Conservation (phyloP, 1,140 invertebrate genomes). For the Heliconius himera region DNA sequence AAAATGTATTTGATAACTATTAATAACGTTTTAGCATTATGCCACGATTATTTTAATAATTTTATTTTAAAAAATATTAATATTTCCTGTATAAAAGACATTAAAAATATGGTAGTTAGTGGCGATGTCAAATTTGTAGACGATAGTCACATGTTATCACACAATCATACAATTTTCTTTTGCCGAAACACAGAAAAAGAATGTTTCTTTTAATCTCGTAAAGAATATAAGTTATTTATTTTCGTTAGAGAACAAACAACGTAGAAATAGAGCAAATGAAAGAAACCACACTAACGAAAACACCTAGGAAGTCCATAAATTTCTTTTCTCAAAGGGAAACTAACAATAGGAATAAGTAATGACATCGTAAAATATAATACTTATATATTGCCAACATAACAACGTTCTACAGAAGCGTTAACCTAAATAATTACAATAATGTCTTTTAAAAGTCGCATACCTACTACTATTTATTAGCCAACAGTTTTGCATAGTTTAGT, state of each 20-base stretch:
- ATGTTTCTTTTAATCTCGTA: background rate
- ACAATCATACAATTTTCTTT: too few species aligned
- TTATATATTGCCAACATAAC: slow-evolving; percentile 30
- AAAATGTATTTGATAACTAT: background rate
- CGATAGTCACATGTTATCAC: too few species aligned
- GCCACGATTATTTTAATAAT: background rate
- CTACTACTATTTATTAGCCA: background rate
- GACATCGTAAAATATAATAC: slow-evolving; percentile 37
- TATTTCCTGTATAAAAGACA: too few species aligned
- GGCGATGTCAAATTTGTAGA: too few species aligned
- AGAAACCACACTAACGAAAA: slow-evolving; percentile 34
- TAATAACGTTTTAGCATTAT: too few species aligned
- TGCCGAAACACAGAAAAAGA: too few species aligned
- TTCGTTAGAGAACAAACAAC: slow-evolving; percentile 9
- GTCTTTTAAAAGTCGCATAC: background rate
- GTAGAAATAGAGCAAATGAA: slow-evolving; percentile 14
- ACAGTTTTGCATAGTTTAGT: background rate
- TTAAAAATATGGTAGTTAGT: too few species aligned
- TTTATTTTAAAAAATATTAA: background rate
- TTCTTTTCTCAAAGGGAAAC: slow-evolving; percentile 39
- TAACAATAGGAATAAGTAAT: slow-evolving; percentile 38
- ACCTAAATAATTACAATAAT: slow-evolving; percentile 35
- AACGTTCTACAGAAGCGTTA: slow-evolving; percentile 36
- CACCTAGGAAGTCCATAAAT: slow-evolving; percentile 34
- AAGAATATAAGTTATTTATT: background rate